These are phyloP conservation scores for Calidris pugnax DNA, from an alignment of 2,113 vertebrate species.

Conservation along the genomic window DNA sequence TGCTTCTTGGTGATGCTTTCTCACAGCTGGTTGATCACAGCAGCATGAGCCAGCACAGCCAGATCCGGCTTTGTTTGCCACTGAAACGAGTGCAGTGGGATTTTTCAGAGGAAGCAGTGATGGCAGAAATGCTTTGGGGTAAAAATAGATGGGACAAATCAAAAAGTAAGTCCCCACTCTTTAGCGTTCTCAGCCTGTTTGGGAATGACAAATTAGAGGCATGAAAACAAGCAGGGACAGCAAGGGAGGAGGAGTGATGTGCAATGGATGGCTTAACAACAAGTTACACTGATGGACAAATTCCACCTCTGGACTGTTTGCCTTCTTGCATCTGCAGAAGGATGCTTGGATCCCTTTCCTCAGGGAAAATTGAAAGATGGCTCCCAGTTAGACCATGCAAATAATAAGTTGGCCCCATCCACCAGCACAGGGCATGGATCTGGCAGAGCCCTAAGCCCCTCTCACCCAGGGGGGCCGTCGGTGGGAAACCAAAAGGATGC, in stretches of 20 bases:
- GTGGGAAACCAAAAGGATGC: background rate
- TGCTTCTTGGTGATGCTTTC: background rate
- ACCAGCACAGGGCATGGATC: background rate
- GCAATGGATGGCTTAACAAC: background rate
- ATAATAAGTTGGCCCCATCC: background rate
- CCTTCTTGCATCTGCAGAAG: background rate
- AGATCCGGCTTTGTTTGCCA: rapidly evolving
- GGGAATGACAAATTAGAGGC: background rate
- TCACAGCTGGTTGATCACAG: background rate
- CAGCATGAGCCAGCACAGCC: rapidly evolving
- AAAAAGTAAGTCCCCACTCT: background rate
- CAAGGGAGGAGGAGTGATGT: background rate
- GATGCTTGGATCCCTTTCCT: conserved; percentile 18
- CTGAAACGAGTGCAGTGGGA: background rate
- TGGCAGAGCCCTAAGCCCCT: background rate
- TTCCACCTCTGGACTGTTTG: background rate
- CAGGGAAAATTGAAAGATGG: conserved; percentile 60
- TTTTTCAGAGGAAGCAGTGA: background rate
- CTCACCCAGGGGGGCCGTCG: conserved; percentile 10
- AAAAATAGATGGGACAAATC: background rate
- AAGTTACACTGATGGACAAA: conserved; percentile 22
- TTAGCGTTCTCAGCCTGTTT: background rate
- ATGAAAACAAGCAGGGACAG: background rate
- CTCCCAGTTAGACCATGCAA: conserved; percentile 33
- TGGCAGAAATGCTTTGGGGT: background rate